Percentiles rank a stretch among this genome's conserved stretches.
Evolutionary conservation across 2,113 vertebrate species (phyloP).

Genomic region (Isichthys henryi): DNA sequence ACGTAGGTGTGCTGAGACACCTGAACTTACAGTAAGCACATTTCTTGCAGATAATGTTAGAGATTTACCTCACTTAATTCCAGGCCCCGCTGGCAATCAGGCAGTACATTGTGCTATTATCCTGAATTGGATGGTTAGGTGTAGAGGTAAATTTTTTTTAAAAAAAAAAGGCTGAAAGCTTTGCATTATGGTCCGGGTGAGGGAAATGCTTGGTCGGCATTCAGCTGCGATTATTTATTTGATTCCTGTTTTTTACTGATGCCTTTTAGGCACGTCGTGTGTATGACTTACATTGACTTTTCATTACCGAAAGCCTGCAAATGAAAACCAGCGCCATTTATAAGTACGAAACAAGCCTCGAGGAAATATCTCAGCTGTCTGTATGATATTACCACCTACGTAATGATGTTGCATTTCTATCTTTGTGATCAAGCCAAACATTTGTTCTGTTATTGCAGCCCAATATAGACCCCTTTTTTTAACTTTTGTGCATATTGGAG

Average conservation of each 20-base stretch:
- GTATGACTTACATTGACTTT: not conserved
- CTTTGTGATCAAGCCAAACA: conserved; percentile 7
- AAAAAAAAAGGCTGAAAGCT: not conserved
- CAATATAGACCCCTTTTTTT: not conserved
- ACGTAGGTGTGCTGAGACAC: not conserved
- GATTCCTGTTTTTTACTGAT: not conserved
- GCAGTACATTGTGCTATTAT: not conserved
- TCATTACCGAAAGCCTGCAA: not conserved
- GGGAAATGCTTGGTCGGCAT: not conserved
- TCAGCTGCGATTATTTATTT: not conserved
- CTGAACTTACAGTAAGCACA: conserved; percentile 8
- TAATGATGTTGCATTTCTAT: not conserved
- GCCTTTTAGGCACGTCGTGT: not conserved
- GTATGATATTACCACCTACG: conserved; percentile 6
- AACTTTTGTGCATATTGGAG: not conserved
- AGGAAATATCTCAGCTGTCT: conserved; percentile 9
- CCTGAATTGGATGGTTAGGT: not conserved
- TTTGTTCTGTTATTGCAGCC: conserved; percentile 11
- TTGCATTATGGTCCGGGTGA: not conserved
- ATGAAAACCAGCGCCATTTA: not conserved
- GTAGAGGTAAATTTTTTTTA: not conserved
- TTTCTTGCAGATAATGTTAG: not conserved
- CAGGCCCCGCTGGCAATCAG: not conserved
- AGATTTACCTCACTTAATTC: not conserved
- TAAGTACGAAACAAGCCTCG: not conserved